Base-by-base conservation (phyloP, 35 echinoderm and acorn worm species). In the Lytechinus pictus region DNA sequence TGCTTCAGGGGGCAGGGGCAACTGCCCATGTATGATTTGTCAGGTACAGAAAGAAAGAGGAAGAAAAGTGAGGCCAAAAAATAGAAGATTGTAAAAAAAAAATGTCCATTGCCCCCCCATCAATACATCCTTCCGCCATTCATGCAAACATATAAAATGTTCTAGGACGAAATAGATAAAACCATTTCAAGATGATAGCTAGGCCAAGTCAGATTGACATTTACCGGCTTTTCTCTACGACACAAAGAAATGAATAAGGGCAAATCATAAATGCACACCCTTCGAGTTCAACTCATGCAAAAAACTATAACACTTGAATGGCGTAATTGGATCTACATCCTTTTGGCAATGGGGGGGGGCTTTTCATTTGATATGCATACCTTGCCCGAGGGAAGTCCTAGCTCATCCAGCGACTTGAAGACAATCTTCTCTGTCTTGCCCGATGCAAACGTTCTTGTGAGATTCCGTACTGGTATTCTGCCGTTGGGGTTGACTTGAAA, bases 401-500 rank as follows among this genome's bases (percentile, higher is more conserved):
- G 95, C 92, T 99, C 97, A 86, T 99, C 97, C 86, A 99, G 94
- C 27, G 97, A 97, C 92, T 99, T 99, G 95, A 96, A 97, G 86
- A 99, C 95, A 58, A 98, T 97, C 94, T 99, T 99, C 86, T 97
- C 97, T 13, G 98, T 97, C 95, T 97, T 99, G 92, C 97, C 97
- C 9, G 98, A 97, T 21, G 97, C 98, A 97, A 99, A 99, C 21
- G 98, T 99, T 89, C 98, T 97, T 86, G 97, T 97, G 57, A 99
- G 94, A 94, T 98, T 99, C 12, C 93, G 86, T 19, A 99, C 98
- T 27, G 98, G 98, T 57, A 99, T 99, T 87, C 97, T 97, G 86
- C 98, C 96, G 86, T 94, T 99, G 27, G 96, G 96, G 92, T 99
- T 99, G 58, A 98, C 97, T 95, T 99, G 98, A 94, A 98, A 98